Evolutionary conservation across 2,888 invertebrate genomes (phyloP).

Genomic region (Aquatica leii): DNA sequence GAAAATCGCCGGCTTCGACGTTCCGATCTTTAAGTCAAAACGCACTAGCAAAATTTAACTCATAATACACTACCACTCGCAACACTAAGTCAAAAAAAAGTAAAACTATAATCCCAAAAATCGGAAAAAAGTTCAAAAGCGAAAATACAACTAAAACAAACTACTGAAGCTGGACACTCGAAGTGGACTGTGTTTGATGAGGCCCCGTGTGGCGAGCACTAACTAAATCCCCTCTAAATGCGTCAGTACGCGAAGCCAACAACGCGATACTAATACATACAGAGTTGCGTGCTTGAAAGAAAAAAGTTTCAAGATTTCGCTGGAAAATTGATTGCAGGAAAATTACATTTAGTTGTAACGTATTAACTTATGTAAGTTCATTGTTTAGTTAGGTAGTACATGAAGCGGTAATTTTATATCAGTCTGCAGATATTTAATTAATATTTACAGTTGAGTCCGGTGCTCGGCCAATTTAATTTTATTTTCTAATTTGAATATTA

Average conservation of each 20-base stretch:
- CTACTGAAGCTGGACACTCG: slow-evolving; percentile 32
- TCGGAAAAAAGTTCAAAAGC: slow-evolving; percentile 20
- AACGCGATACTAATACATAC: slow-evolving; percentile 25
- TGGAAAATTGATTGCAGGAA: background rate
- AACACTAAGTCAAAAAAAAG: background rate
- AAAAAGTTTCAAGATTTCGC: slow-evolving; percentile 5
- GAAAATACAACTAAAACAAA: slow-evolving; percentile 25
- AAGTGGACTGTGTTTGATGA: slow-evolving; percentile 34
- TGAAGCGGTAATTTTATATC: too few relatives aligned
- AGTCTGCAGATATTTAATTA: too few relatives aligned
- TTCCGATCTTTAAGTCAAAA: background rate
- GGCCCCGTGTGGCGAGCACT: slow-evolving; percentile 30
- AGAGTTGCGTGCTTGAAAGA: slow-evolving; percentile 17
- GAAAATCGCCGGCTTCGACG: slow-evolving; percentile 3
- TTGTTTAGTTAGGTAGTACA: too few relatives aligned
- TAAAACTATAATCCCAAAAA: background rate
- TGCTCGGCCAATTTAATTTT: too few relatives aligned
- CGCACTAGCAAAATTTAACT: background rate
- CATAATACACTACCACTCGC: slow-evolving; percentile 1
- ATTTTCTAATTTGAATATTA: too few relatives aligned
- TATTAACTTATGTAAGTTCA: too few relatives aligned
- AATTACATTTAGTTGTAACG: background rate
- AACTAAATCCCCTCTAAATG: slow-evolving; percentile 38
- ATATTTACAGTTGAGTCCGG: too few relatives aligned
- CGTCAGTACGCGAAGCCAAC: slow-evolving; percentile 31